Conservation (phyloP, 2,888 invertebrate genomes). For the Conus canariensis region DNA sequence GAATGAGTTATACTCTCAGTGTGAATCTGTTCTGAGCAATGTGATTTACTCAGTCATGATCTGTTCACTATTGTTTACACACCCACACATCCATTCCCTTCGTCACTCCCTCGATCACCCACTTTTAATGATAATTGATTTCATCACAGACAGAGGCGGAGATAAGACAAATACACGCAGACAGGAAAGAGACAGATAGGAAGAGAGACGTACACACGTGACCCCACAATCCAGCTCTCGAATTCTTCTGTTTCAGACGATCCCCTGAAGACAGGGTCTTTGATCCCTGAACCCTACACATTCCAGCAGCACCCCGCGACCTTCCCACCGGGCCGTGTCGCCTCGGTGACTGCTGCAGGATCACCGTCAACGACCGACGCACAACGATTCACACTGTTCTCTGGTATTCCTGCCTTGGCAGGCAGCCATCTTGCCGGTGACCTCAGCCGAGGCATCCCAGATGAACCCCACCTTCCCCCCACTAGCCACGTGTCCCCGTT, state of each 20-base stretch:
- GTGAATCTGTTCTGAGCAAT: too few species aligned
- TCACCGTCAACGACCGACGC: background rate
- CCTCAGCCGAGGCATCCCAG: background rate
- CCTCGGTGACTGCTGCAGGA: background rate
- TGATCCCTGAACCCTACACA: background rate
- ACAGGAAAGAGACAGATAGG: background rate
- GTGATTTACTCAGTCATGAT: too few species aligned
- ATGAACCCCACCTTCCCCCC: background rate
- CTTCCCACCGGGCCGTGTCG: background rate
- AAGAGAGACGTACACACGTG: background rate
- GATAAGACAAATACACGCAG: background rate
- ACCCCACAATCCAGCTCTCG: background rate
- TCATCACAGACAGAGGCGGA: background rate
- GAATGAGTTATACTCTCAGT: too few species aligned
- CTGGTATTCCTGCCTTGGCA: background rate
- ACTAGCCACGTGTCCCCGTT: background rate
- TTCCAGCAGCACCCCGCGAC: background rate
- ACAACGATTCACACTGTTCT: background rate
- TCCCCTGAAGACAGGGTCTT: background rate
- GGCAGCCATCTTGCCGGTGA: background rate
- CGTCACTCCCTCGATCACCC: too few species aligned
- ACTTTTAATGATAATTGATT: too few species aligned
- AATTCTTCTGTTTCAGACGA: background rate
- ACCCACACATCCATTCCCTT: too few species aligned
- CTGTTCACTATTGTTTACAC: too few species aligned